Evolutionary conservation across 2,888 invertebrate genomes (phyloP).

Genomic region (Thalpophila matura): DNA sequence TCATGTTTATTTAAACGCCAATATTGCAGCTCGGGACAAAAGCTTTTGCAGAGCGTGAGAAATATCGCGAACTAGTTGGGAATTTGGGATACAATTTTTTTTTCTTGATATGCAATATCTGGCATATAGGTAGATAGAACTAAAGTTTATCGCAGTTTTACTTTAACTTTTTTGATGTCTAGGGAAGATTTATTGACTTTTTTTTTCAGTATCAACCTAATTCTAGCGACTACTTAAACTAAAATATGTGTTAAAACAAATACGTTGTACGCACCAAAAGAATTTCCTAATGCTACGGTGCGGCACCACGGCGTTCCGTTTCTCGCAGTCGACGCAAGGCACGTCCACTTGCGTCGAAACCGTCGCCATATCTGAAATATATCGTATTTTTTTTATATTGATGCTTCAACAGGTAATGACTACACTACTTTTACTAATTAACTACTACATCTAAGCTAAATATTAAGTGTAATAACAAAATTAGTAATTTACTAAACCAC

Average conservation of each 20-base stretch:
- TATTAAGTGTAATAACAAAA: background rate
- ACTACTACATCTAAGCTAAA: constrained; percentile 13
- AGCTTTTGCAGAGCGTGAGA: too few relatives aligned
- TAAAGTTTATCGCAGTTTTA: too few relatives aligned
- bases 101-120: too few relatives aligned
- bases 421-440: constrained; percentile 19
- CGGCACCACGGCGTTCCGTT: constrained; percentile 65
- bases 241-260: background rate
- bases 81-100: too few relatives aligned
- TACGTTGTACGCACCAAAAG: constrained; percentile 76
- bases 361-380: constrained; percentile 75
- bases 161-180: too few relatives aligned
- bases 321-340: constrained; percentile 78
- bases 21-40: too few relatives aligned
- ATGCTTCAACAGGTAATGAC: background rate
- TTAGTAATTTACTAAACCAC: constrained; percentile 5
- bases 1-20: too few relatives aligned
- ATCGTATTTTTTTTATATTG: background rate
- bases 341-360: constrained; percentile 78
- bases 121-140: too few relatives aligned
- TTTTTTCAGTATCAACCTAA: too few relatives aligned
- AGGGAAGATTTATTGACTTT: too few relatives aligned
- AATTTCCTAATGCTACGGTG: constrained; percentile 73
- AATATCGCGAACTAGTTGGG: too few relatives aligned
- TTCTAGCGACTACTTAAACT: too few relatives aligned